phyloP scores from a whole-genome alignment of 2,113 vertebrate species.

The Chaenocephalus aceratus region DNA sequence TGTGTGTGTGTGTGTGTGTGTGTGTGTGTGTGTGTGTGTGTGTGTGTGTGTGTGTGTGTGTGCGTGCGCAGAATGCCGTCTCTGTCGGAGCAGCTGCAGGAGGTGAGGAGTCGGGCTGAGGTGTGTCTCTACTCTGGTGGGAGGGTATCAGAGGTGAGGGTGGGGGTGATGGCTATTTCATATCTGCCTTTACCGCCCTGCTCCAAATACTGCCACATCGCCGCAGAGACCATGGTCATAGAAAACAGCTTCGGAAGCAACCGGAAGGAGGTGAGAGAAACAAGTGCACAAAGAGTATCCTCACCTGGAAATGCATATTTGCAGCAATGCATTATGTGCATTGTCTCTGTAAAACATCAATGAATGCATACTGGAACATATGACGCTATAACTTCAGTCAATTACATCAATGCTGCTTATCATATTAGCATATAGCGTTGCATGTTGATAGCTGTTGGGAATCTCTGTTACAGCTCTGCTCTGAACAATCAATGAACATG shows the following conservation, averaged over 20 bases:
- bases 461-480: no score
- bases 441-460: no score
- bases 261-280: conserved; percentile 77
- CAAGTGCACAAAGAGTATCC: background rate
- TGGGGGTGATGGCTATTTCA: conserved; percentile 74
- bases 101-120: conserved; percentile 73
- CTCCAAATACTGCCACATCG: conserved; percentile 79
- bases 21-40: no score
- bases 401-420: no score
- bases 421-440: no score
- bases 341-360: no score
- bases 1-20: no score
- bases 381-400: no score
- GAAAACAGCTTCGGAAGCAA: conserved; percentile 78
- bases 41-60: background rate
- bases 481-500: no score
- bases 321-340: no score
- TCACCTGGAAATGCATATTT: background rate
- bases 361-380: no score
- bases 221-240: conserved; percentile 80
- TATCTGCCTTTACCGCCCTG: conserved; percentile 80
- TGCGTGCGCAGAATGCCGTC: conserved; percentile 69
- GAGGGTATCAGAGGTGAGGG: conserved; percentile 75
- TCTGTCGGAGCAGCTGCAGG: conserved; percentile 78
- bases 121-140: conserved; percentile 74